Evolutionary conservation across 2,797 vertebrate genomes (phyloP), one percentile per base, ranked within the genome.

Genomic region (Coregonus sp.): DNA sequence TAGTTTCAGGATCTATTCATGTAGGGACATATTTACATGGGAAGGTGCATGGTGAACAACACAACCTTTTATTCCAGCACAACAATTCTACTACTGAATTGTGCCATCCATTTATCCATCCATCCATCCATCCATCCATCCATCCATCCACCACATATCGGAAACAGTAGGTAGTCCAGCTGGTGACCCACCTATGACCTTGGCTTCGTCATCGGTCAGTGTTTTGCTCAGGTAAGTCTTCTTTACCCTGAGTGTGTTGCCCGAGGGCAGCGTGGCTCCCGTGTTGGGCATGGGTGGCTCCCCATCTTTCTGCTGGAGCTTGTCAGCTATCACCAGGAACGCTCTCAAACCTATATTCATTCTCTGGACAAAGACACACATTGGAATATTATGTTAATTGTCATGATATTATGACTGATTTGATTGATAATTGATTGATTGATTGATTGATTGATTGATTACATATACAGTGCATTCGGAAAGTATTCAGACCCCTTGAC

Each of bases 261-360:
- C 98, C 33, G 98, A 99, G 29, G 98, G 98, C 80, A 99, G 94
- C 78, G 96, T 97, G 72, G 96, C 97, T 76, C 97, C 97, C 0
- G 97, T 99, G 80, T 97, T 98, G 0, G 98, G 98, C 98, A 99
- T 99, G 63, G 98, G 97, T 0, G 98, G 98, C 77, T 99, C 98
- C 0, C 98, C 97, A 1, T 99, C 98, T 88, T 98, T 99, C 88
- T 99, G 97, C 90, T 99, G 98, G 85, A 99, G 92, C 85, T 97
- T 99, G 72, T 99, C 97, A 0, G 98, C 98, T 78, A 99, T 95
- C 75, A 99, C 98, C 89, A 99, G 93, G 92, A 99, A 99, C 0
- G 98, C 98, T 91, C 98, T 94, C 82, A 99, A 90, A 83, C 97
- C 98, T 70, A 99, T 99, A 90, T 99, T 99, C 97, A 99, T 99